Evolutionary conservation across 1,140 invertebrate species (phyloP).

Genomic region (Brachionus rubens): DNA sequence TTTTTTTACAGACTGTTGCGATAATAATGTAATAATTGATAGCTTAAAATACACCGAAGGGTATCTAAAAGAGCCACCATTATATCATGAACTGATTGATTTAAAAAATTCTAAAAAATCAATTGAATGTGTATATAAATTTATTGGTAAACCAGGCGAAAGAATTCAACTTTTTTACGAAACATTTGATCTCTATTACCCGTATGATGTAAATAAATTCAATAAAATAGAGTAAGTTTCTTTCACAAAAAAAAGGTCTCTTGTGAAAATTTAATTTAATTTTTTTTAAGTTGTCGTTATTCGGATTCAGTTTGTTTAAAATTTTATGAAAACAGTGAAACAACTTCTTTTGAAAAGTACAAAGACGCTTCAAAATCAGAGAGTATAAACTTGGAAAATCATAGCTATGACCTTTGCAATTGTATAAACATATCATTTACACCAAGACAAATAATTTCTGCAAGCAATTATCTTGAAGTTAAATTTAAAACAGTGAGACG

Average conservation of each 20-base stretch:
- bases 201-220: slow-evolving; percentile 44
- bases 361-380: background rate
- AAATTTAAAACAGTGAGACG: slow-evolving; percentile 4
- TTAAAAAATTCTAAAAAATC: background rate
- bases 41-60: background rate
- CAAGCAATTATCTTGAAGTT: slow-evolving; percentile 31
- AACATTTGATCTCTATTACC: slow-evolving; percentile 34
- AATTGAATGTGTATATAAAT: slow-evolving; percentile 39
- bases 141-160: slow-evolving; percentile 24
- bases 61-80: slow-evolving; percentile 22
- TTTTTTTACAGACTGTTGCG: slow-evolving; percentile 32
- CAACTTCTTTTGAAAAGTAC: background rate
- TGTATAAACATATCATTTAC: slow-evolving; percentile 46
- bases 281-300: slow-evolving; percentile 29
- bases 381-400: background rate
- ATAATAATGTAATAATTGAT: background rate
- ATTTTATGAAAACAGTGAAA: slow-evolving; percentile 12
- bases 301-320: slow-evolving; percentile 41
- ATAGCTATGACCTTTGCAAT: slow-evolving; percentile 43
- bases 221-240: slow-evolving; percentile 43
- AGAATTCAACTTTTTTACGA: slow-evolving; percentile 32
- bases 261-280: background rate
- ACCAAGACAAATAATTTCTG: slow-evolving; percentile 42
- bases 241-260: background rate
- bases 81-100: slow-evolving; percentile 19